Percentiles rank a stretch among this genome's conserved stretches.
phyloP scores from a whole-genome alignment of 2,113 vertebrate genomes.

The Furnarius figulus region DNA sequence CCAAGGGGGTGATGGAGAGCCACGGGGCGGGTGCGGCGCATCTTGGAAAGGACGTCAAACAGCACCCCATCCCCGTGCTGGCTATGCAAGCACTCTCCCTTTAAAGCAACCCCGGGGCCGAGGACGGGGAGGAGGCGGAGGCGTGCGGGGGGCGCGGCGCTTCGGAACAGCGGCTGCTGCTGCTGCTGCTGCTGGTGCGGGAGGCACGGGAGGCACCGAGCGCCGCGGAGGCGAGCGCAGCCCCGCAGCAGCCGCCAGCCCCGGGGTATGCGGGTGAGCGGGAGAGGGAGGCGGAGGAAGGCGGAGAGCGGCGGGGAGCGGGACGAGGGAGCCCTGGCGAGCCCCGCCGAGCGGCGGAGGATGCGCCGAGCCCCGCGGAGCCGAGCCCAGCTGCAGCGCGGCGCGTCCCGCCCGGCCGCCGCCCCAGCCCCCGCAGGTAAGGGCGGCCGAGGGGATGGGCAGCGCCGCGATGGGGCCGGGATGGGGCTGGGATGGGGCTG shows the following conservation, averaged over 20 bases:
- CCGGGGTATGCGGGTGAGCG: too few species aligned
- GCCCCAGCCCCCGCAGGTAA: conserved; percentile 17
- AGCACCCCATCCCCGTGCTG: too few species aligned
- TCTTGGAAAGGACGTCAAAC: not conserved
- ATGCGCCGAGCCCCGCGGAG: conserved; percentile 32
- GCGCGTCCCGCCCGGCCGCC: not conserved
- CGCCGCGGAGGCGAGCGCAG: not conserved
- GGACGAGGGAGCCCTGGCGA: conserved; percentile 6
- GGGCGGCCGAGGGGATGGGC: not conserved
- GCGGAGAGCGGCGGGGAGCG: not conserved
- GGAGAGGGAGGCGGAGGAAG: not conserved
- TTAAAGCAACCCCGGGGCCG: conserved; percentile 23
- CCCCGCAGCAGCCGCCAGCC: too few species aligned
- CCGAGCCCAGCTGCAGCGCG: conserved; percentile 33
- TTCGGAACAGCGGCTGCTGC: not conserved
- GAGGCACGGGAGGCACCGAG: too few species aligned
- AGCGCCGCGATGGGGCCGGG: not conserved
- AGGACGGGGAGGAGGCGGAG: not conserved
- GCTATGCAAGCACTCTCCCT: not conserved
- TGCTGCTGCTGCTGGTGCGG: not conserved
- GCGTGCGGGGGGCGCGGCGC: not conserved
- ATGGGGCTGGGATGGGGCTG: not conserved
- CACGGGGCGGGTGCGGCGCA: too few species aligned
- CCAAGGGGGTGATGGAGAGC: not conserved
- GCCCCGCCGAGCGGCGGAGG: conserved; percentile 33